Evolutionary conservation across 1,140 invertebrate species (phyloP).

Genomic region (Agrypnia vestita): DNA sequence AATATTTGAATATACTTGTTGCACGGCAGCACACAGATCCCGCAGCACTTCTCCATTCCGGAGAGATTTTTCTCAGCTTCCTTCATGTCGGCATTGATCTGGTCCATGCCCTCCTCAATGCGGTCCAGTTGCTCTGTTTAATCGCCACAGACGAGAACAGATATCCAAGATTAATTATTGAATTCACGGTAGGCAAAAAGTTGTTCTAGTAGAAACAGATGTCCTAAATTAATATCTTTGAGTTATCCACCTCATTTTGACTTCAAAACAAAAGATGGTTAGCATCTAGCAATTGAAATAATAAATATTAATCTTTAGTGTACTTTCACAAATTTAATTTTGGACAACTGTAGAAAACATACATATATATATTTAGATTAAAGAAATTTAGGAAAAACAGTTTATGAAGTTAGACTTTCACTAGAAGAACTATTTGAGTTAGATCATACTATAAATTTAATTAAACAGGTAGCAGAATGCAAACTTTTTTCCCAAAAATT

Average conservation of each 20-base stretch:
- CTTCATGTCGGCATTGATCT: slow-evolving; percentile 99
- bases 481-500: slow-evolving; percentile 19
- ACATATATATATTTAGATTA: too few relatives aligned
- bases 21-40: slow-evolving; percentile 97
- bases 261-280: too few relatives aligned
- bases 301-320: too few relatives aligned
- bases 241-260: too few relatives aligned
- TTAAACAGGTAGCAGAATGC: background rate
- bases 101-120: slow-evolving; percentile 99
- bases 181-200: background rate
- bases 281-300: too few relatives aligned
- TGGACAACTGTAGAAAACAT: background rate
- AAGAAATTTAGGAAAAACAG: too few relatives aligned
- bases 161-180: slow-evolving; percentile 1
- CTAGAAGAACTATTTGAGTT: too few relatives aligned
- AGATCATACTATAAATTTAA: too few relatives aligned
- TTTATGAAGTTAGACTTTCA: too few relatives aligned
- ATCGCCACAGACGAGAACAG: background rate
- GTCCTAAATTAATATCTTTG: background rate
- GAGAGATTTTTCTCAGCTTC: slow-evolving; percentile 99
- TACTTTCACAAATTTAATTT: background rate
- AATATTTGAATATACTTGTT: slow-evolving; percentile 84
- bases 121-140: slow-evolving; percentile 96
- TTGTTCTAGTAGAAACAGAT: background rate
- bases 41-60: slow-evolving; percentile 99